Base-by-base conservation (phyloP, 2,888 invertebrate genomes). In the Acronicta psi region DNA sequence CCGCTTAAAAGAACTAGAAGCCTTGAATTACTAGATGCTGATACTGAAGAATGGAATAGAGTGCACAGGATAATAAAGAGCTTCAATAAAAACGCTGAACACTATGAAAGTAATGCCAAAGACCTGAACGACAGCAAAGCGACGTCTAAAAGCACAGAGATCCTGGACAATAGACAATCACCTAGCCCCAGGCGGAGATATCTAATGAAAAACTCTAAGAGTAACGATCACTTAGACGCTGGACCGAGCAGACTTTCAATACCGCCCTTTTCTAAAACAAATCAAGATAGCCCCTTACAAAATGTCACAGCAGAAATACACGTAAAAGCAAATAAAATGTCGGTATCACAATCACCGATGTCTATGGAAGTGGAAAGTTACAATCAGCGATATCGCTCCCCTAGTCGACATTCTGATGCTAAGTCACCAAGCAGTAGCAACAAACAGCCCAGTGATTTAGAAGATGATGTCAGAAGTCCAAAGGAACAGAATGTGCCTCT, bases 1-100 rank as follows among this genome's bases (percentile, higher is more conserved):
- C 95, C 95, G 0, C 82, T 96, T 31, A 95, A 96, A 41, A 91
- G 97, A 47, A 96, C 97, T 0, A 95, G 96, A 69, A 97, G 97
- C 70, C 88, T 97, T 73, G 97, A 97, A 82, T 84, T 97, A 77
- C 92, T 87, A 31, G 88, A 90, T 47, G 70, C 76, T 40, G 77
- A 76, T 42, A 85, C 87, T 10, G 91, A 89, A 70, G 90, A 92
- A 67, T 94, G 92, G 94, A 91, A 90, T 50, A 88, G 83, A 82
- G 93, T 91, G 0, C 87, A 91, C 69, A 81, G 73, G 47, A 86
- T 92, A 46, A 89, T 91, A 61, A 88, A 85, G 55, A 89, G 81
- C 51, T 94, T 91, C 68, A 92, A 94, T 69, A 83, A 88, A 72
- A 89, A 90, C 64, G 69, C 86, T 53, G 90, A 91, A 73, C 84